Percentiles rank a stretch among this genome's conserved stretches.
These are phyloP conservation scores for Pyrgilauda ruficollis DNA, from an alignment of 2,113 vertebrate genomes.

Conservation along the genomic window DNA sequence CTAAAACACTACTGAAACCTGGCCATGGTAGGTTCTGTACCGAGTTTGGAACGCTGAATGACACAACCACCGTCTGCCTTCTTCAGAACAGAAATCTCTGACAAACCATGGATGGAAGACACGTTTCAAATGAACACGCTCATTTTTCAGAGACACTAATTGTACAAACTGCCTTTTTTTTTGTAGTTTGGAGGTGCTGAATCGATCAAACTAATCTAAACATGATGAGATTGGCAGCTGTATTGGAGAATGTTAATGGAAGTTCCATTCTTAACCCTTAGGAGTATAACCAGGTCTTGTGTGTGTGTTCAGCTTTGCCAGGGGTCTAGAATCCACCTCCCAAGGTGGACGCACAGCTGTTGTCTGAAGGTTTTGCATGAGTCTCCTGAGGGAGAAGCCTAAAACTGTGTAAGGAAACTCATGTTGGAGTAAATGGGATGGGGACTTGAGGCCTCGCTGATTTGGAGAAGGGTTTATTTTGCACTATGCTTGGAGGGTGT, in stretches of 20 bases:
- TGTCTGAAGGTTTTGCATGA: slow-evolving; percentile 13
- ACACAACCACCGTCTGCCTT: slow-evolving; percentile 46
- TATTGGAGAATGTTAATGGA: slow-evolving; percentile 9
- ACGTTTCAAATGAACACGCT: background rate
- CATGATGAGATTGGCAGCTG: background rate
- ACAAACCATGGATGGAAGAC: background rate
- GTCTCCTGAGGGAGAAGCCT: background rate
- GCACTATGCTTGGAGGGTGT: background rate
- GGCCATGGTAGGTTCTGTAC: slow-evolving; percentile 3
- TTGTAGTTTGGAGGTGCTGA: slow-evolving; percentile 44
- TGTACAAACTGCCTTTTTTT: slow-evolving; percentile 28
- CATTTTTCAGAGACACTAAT: background rate
- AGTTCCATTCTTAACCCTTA: background rate
- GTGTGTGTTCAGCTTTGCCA: background rate
- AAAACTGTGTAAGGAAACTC: background rate
- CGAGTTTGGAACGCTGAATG: slow-evolving; percentile 26
- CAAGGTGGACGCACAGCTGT: background rate
- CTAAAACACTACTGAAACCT: slow-evolving; percentile 73
- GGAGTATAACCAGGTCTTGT: background rate
- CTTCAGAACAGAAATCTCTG: slow-evolving; percentile 11
- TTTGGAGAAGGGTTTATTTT: slow-evolving; percentile 1
- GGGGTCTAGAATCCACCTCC: background rate
- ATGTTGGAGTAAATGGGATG: background rate
- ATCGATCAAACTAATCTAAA: slow-evolving; percentile 11
- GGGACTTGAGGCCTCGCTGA: background rate